Evolutionary conservation across 2,113 vertebrate species (phyloP), one percentile per base, ranked within the genome.

Genomic region (Cottus gobio): DNA sequence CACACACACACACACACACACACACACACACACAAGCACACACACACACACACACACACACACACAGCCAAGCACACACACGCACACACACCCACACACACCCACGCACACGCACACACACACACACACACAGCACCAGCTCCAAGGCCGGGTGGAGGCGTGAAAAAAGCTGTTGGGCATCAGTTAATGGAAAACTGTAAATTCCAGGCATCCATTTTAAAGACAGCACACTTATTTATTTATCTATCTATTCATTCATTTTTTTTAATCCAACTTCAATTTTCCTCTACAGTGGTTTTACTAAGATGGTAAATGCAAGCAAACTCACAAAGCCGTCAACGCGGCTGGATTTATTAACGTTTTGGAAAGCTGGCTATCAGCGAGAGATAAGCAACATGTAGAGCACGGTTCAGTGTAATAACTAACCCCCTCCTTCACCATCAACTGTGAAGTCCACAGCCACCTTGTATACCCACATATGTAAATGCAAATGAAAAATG

Each of bases 281-380:
- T 95, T 95, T 95, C 94, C 93, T 94, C 93, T 92, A 95, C 93
- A 93, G 90, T 94, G 93, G 92, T 93, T 94, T 94, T 94, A 94
- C 90, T 84, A 86, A 95, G 94, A 94, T 94, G 94, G 93, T 94
- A 93, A 95, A 94, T 93, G 93, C 92, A 92, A 79, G 94, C 89
- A 88, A 93, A 93, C 63, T 90, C 88, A 81, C 89, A 72, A 80
- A 85, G 75, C 90, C 83, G 90, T 91, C 92, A 93, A 84, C 93
- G 87, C 75, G 75, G 89, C 87, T 85, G 91, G 89, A 94, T 94
- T 94, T 93, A 95, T 94, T 91, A 91, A 89, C 63, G 78, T 91
- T 90, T 80, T 83, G 88, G 83, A 91, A 91, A 91, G 93, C 93
- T 89, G 90, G 91, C 90, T 92, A 94, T 93, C 93, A 85, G 87